phyloP scores from a whole-genome alignment of 2,113 vertebrate species.

The Eptatretus burgeri region DNA sequence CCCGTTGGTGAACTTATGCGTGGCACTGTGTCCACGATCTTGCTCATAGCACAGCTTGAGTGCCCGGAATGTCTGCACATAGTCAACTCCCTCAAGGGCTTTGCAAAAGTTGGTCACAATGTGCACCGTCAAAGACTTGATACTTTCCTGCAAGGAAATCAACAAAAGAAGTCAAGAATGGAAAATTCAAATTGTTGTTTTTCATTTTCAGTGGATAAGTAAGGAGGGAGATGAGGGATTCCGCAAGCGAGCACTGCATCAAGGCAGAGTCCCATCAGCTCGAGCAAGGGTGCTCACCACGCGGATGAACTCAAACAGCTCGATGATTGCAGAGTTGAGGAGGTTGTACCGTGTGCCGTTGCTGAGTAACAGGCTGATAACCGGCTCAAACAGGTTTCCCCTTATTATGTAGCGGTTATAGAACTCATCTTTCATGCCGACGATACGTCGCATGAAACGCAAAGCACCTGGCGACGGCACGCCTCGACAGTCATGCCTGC shows the following conservation, averaged over 20 bases:
- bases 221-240: neutral
- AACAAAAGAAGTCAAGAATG: slow-evolving; percentile 14
- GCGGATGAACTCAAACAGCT: slow-evolving; percentile 92
- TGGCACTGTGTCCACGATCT: slow-evolving; percentile 59
- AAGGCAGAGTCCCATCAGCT: too few species aligned
- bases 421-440: slow-evolving; percentile 88
- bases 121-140: slow-evolving; percentile 84
- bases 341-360: slow-evolving; percentile 93
- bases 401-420: slow-evolving; percentile 96
- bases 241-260: too few species aligned
- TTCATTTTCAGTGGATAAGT: neutral
- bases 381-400: slow-evolving; percentile 89
- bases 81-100: slow-evolving; percentile 90
- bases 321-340: slow-evolving; percentile 79
- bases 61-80: slow-evolving; percentile 94
- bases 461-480: slow-evolving; percentile 37
- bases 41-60: slow-evolving; percentile 86
- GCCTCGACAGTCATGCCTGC: too few species aligned
- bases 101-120: slow-evolving; percentile 97
- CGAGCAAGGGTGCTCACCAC: slow-evolving; percentile 30
- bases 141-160: slow-evolving; percentile 41
- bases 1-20: slow-evolving; percentile 57
- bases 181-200: slow-evolving; percentile 2
- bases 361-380: slow-evolving; percentile 81
- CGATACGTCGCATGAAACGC: slow-evolving; percentile 91